phyloP scores from a whole-genome alignment of 2,113 vertebrate species.

The Datnioides undecimradiatus region DNA sequence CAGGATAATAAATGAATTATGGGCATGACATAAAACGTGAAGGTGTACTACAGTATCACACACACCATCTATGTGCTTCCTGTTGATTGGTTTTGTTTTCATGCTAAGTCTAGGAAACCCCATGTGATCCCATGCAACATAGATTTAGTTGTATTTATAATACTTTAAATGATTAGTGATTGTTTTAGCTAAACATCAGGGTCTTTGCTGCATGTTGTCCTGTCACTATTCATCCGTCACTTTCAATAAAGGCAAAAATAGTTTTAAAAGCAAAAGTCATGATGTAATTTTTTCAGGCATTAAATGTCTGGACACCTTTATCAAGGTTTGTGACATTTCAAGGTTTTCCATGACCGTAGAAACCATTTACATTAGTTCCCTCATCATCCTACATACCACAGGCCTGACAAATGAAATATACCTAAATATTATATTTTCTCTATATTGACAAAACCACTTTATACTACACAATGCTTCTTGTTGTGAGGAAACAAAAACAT shows the following conservation, averaged over 20 bases:
- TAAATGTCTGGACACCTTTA: neutral
- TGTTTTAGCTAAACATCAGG: neutral
- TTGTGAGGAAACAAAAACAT: conserved; percentile 13
- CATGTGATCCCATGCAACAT: neutral
- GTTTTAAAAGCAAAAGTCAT: too few species aligned
- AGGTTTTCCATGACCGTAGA: neutral
- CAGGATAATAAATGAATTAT: too few species aligned
- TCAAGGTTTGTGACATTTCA: neutral
- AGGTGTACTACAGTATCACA: neutral
- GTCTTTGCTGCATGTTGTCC: too few species aligned
- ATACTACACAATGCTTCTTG: conserved; percentile 3
- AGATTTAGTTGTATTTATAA: too few species aligned
- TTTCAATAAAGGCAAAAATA: too few species aligned
- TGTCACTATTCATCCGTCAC: too few species aligned
- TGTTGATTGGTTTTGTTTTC: neutral
- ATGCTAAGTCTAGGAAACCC: too few species aligned
- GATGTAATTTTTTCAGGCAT: neutral
- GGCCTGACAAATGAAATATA: neutral
- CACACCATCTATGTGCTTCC: neutral
- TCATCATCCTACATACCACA: neutral
- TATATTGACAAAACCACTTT: neutral
- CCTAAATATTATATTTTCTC: neutral
- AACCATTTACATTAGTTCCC: neutral
- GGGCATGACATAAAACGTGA: neutral
- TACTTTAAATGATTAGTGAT: too few species aligned